phyloP scores from a whole-genome alignment of 2,888 invertebrate species.

The Megaustenia siamemsis region DNA sequence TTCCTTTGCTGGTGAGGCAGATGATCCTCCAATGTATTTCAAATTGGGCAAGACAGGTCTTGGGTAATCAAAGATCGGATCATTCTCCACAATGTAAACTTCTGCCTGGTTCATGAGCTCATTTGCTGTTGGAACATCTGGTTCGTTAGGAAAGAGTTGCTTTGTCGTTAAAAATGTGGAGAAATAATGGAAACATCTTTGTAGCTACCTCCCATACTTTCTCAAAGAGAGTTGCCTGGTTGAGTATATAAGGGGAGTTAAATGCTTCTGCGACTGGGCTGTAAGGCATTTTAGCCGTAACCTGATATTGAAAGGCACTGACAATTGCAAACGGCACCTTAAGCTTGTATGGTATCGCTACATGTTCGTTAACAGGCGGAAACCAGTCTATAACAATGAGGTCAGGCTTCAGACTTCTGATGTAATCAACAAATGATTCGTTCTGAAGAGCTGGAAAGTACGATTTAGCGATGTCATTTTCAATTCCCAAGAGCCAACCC shows the following conservation, averaged over 20 bases:
- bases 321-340: not conserved
- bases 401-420: not conserved
- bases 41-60: constrained; percentile 42
- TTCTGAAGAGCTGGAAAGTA: not conserved
- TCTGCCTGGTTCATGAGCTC: constrained; percentile 39
- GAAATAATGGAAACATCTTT: not conserved
- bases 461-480: not conserved
- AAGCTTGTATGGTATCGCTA: constrained; percentile 2
- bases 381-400: not conserved
- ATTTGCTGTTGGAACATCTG: not conserved
- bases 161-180: not conserved
- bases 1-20: not conserved
- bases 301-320: not conserved
- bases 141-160: not conserved
- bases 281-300: not conserved
- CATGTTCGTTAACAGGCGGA: not conserved
- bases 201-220: not conserved
- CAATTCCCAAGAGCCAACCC: not conserved
- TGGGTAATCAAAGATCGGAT: constrained; percentile 49
- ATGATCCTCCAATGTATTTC: constrained; percentile 43
- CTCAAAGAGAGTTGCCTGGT: not conserved
- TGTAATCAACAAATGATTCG: not conserved
- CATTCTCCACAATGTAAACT: constrained; percentile 44
- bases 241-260: constrained; percentile 2
- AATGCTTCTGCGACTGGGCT: not conserved